Percentiles rank a stretch among this genome's conserved stretches.
Evolutionary conservation across 2,113 vertebrate species (phyloP).

Genomic region (Pseudorhombus dupliciocellatus): DNA sequence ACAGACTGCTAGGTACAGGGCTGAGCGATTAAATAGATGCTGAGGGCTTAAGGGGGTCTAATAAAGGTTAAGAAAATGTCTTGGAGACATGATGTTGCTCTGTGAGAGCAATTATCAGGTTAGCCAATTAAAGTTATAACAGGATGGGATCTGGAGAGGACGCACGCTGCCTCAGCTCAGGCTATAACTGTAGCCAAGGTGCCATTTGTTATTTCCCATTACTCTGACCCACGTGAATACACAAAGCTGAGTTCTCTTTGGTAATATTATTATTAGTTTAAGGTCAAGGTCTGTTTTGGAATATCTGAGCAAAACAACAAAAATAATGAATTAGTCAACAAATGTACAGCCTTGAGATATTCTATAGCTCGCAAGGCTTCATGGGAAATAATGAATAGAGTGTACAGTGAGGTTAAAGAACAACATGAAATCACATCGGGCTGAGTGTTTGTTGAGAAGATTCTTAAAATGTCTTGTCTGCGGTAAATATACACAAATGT

Average conservation of each 20-base stretch:
- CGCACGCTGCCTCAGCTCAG: conserved; percentile 19
- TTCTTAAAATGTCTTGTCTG: not conserved
- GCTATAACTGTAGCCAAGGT: conserved; percentile 36
- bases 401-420: not conserved
- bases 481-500: not conserved
- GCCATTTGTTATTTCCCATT: conserved; percentile 21
- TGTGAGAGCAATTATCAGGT: conserved; percentile 51
- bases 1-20: conserved; percentile 40
- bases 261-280: conserved; percentile 4
- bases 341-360: not conserved
- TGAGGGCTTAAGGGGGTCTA: conserved; percentile 39
- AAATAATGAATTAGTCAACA: not conserved
- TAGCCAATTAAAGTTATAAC: conserved; percentile 66
- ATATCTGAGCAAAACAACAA: not conserved
- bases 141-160: conserved; percentile 32
- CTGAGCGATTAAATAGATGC: conserved; percentile 62
- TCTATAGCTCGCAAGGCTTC: not conserved
- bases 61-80: conserved; percentile 62
- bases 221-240: not conserved
- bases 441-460: not conserved
- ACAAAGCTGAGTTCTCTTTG: conserved; percentile 1
- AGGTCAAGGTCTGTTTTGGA: conserved; percentile 27
- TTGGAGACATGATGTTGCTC: conserved; percentile 46
- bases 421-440: not conserved
- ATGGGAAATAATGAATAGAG: not conserved